phyloP scores from a whole-genome alignment of 2,888 invertebrate species.

The Trissolcus brochymenae region DNA sequence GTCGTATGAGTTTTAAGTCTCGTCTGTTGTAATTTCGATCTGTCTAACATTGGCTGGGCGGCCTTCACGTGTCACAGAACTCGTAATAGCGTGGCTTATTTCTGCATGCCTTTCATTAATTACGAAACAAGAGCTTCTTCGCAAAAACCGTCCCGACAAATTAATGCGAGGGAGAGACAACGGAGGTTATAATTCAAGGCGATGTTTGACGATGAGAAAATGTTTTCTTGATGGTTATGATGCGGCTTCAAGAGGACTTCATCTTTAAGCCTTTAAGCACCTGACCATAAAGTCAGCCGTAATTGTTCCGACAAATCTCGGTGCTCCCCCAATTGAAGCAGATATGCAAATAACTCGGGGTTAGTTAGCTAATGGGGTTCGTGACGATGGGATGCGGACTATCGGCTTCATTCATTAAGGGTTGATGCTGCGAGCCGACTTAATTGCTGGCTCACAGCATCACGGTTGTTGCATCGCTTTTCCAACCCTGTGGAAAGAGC shows the following conservation, averaged over 20 bases:
- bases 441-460: conserved; percentile 75
- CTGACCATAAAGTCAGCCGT: conserved; percentile 72
- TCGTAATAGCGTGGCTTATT: conserved; percentile 14
- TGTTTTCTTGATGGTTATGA: conserved; percentile 36
- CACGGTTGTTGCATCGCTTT: conserved; percentile 62
- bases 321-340: conserved; percentile 67
- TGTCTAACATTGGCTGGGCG: conserved; percentile 54
- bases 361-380: conserved; percentile 76
- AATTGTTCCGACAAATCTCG: conserved; percentile 74
- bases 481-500: conserved; percentile 59
- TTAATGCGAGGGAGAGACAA: no score
- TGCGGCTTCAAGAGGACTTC: conserved; percentile 67
- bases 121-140: background rate
- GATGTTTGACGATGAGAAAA: conserved; percentile 5
- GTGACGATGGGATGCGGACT: conserved; percentile 64
- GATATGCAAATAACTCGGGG: conserved; percentile 76
- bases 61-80: conserved; percentile 23
- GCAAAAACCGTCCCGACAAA: no score
- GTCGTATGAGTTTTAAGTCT: conserved; percentile 66
- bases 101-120: no score
- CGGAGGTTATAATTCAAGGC: conserved; percentile 16
- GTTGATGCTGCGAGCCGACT: conserved; percentile 70
- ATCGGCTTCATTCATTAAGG: conserved; percentile 75
- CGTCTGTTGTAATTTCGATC: conserved; percentile 68
- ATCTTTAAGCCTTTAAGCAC: conserved; percentile 75